Base-by-base conservation (phyloP, 1,140 invertebrate genomes). In the Zeugodacus cucurbitae region DNA sequence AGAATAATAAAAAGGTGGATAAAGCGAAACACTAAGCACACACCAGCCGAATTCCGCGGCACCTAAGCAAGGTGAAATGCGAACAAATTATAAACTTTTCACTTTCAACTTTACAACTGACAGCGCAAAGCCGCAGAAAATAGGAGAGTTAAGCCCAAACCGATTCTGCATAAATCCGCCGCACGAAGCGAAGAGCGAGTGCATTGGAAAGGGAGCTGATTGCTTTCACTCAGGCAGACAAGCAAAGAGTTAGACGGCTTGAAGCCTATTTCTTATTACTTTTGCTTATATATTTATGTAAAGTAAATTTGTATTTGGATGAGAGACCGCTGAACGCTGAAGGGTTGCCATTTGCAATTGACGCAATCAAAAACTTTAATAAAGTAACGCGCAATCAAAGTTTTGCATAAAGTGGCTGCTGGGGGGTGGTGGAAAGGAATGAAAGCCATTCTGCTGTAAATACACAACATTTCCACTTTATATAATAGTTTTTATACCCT, bases 311-410 rank as follows among this genome's bases (percentile, higher is more conserved):
- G 22, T 59, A 22, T 20, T 20, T 74, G 20, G n/a, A n/a, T 74
- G 7, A 17, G 67, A 20, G 26, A 11, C 11, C 67, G 20, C 29
- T 37, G 32, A 4, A 32, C 4, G 64, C 17, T 8, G 67, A 74
- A 74, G 34, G 67, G 67, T 74, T 74, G 67, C 67, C 37, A 74
- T 41, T 74, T 41, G 34, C 67, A 41, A 74, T 74, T 74, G 67
- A 74, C 32, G 67, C 34, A 74, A 74, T 74, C 67, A 74, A 74
- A 74, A 74, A 74, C 67, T 74, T 74, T 74, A 74, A 74, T 32
- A 41, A 74, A 74, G 67, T 74, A 37, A 74, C 67, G 34, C 32
- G 67, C 67, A 37, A 74, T 74, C 67, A 74, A 74, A 74, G 67
- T 74, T 74, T n/a, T 41, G 67, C 67, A 74, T 41, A 74, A 41